Evolutionary conservation across 2,113 vertebrate genomes (phyloP), one percentile per base, ranked within the genome.

Genomic region (Pardalotus punctatus): DNA sequence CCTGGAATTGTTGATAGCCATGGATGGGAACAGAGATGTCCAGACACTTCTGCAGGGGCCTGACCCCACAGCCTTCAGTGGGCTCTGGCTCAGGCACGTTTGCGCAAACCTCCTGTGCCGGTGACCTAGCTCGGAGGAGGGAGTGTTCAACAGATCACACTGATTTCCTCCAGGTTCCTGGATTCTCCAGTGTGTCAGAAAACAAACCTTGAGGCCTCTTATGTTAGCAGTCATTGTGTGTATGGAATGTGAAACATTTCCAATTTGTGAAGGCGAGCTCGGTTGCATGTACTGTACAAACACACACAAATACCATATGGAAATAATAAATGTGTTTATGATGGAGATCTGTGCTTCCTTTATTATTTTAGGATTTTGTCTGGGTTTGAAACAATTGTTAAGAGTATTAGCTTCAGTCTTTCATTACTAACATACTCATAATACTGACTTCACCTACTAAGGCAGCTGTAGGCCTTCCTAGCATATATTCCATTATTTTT

Each of bases 321-420:
- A 97, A 97, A 97, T 95, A 93, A 98, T 97, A 96, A 90, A 65
- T 78, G 94, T 93, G 90, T 94, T 97, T 97, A 96, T 91, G 85
- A 77, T 97, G 92, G 94, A 94, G 95, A 97, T 96, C 88, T 97
- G 96, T 93, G 61, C 94, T 97, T 93, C 93, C 86, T 97, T 97
- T 97, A 94, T 96, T 97, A 90, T 96, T 91, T 85, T 90, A 97
- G 93, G 93, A 94, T 72, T 92, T 97, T 94, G 81, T 96, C 92
- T 86, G 96, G 77, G 92, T 96, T 97, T 94, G 79, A 96, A 97
- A 89, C 93, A 96, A 96, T 90, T 89, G 76, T 72, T 97, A 90
- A 83, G 80, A 84, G 47, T 67, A 57, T 91, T 93, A 96, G 54
- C 72, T 88, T 82, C 72, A 83, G 74, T 95, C 93, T 96, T 96